Base-by-base conservation (phyloP, 2,888 invertebrate genomes). In the Epirrita christyi region DNA sequence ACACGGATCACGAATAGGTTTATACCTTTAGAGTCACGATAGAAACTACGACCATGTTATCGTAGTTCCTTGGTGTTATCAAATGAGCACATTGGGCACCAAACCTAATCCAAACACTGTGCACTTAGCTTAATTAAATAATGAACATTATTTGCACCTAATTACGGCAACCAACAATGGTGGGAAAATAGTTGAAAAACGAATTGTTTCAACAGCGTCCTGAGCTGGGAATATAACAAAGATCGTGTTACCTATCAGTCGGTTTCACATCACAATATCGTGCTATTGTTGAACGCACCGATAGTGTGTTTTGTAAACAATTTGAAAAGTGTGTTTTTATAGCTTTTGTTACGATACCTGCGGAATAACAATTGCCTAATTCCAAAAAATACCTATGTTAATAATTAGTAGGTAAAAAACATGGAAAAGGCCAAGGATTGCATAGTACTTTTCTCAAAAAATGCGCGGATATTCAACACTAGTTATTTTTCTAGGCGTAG, bases 121-220 rank as follows among this genome's bases (percentile, higher is more conserved):
- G n/a, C 21, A 4, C 21, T n/a, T 21, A 21, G 2, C 15, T 32
- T 15, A 50, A 34, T 45, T 7, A 36, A 43, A 28, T 51, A 43
- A 37, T 43, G 43, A 51, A 51, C 43, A 37, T 59, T 46, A 63
- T 45, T 56, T 44, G 42, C 28, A 47, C 40, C 44, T 57, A 64
- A 72, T 60, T 61, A 37, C 42, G 40, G 49, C 13, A 13, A 56
- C 47, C 28, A 15, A 37, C 50, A 68, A 71, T 69, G 64, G 34
- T 46, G 53, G 45, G 53, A 53, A 45, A 32, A n/a, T 46, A 8
- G 52, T 37, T 21, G 21, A 14, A n/a, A 28, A 51, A 52, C 14
- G 32, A 38, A 37, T 41, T 41, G 46, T 46, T 46, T 28, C 34
- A 14, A 28, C 45, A 40, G 46, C 14, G 14, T 11, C 40, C 40